These are phyloP conservation scores for Ophraella communa DNA, from an alignment of 2,888 invertebrate genomes.

Conservation along the genomic window DNA sequence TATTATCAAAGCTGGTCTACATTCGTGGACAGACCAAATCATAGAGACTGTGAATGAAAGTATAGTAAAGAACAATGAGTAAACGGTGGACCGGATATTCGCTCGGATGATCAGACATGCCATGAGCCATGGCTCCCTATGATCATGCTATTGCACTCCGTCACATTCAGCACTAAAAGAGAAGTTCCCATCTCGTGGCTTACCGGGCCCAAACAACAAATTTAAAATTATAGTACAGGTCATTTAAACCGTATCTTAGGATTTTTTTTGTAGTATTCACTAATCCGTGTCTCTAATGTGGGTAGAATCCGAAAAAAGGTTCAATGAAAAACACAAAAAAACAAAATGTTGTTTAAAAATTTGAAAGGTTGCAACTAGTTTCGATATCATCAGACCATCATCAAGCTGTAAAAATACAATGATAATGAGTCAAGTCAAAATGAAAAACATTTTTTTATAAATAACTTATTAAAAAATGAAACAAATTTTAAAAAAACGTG, in stretches of 20 bases:
- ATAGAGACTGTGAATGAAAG: neutral
- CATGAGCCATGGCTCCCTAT: slow-evolving; percentile 8
- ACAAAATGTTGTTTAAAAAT: too few species aligned
- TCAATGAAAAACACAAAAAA: too few species aligned
- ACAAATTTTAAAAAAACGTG: too few species aligned
- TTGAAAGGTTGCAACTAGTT: too few species aligned
- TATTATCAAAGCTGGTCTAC: neutral
- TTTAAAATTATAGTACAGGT: slow-evolving; percentile 3
- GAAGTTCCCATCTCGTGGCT: neutral
- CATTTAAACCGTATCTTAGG: neutral
- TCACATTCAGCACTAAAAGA: neutral
- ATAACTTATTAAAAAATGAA: too few species aligned
- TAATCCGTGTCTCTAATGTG: neutral
- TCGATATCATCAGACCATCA: too few species aligned
- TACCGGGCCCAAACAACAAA: slow-evolving; percentile 1
- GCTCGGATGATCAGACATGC: slow-evolving; percentile 50
- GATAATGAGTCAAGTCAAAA: too few species aligned
- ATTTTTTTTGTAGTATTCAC: neutral
- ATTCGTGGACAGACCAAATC: neutral
- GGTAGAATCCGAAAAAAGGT: too few species aligned
- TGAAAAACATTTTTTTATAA: too few species aligned
- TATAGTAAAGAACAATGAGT: slow-evolving; percentile 12
- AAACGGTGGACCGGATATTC: slow-evolving; percentile 50
- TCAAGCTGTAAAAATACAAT: too few species aligned
- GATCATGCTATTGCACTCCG: slow-evolving; percentile 7